Evolutionary conservation across 2,113 vertebrate species (phyloP).

Genomic region (Sorex araneus): DNA sequence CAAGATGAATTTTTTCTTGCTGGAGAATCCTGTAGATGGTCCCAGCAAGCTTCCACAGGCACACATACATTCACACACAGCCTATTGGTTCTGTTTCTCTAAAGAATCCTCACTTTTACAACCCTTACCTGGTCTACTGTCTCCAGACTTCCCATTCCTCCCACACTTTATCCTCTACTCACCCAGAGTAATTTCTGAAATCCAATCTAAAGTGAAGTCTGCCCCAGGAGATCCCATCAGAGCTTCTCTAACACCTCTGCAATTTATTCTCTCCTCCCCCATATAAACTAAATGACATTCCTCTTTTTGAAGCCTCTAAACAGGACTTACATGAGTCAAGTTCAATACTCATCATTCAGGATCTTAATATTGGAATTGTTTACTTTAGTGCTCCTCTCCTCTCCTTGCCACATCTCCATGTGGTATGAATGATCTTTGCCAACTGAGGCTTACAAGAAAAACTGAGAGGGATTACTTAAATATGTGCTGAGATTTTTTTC

Average conservation of each 20-base stretch:
- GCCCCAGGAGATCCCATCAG: not conserved
- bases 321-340: not conserved
- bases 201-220: not conserved
- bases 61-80: not conserved
- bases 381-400: not conserved
- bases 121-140: not conserved
- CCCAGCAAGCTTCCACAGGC: too few relatives aligned
- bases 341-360: not conserved
- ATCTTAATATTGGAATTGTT: not conserved
- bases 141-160: not conserved
- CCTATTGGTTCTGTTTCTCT: not conserved
- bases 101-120: not conserved
- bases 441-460: slow-evolving; percentile 34
- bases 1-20: not conserved
- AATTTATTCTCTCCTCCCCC: not conserved
- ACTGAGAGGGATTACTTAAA: not conserved
- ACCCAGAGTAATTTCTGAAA: not conserved
- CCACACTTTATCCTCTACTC: not conserved
- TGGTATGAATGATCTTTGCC: slow-evolving; percentile 16
- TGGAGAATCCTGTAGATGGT: not conserved
- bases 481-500: slow-evolving; percentile 34
- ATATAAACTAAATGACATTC: not conserved
- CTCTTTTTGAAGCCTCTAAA: not conserved
- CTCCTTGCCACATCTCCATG: not conserved
- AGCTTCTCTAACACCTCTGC: not conserved